phyloP scores from a whole-genome alignment of 2,888 invertebrate species.

The Drosophila picticornis region DNA sequence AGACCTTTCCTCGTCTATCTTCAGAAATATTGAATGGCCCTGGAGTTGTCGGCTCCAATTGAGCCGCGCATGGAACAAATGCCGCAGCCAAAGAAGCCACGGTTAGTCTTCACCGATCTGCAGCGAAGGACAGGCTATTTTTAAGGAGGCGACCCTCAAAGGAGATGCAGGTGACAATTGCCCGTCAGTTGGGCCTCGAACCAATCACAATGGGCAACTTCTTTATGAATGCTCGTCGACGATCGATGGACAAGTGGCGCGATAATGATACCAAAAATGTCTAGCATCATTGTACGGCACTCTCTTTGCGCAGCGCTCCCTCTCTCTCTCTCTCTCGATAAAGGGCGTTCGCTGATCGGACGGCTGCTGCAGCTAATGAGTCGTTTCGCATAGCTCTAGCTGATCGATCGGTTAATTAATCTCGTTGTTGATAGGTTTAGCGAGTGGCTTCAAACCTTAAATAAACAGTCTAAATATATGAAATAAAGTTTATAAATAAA shows the following conservation, averaged over 20 bases:
- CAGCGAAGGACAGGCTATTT: slow-evolving; percentile 99
- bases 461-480: no score
- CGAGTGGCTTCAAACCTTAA: no score
- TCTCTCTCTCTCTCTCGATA: no score
- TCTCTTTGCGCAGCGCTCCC: no score
- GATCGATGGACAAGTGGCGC: slow-evolving; percentile 99
- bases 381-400: no score
- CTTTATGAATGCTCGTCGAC: slow-evolving; percentile 99
- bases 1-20: no score
- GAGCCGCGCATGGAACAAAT: slow-evolving; percentile 93
- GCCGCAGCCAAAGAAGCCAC: slow-evolving; percentile 99
- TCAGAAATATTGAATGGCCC: slow-evolving; percentile 37
- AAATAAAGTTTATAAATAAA: no score
- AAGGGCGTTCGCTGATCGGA: no score
- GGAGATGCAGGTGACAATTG: slow-evolving; percentile 99
- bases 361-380: no score
- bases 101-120: slow-evolving; percentile 99
- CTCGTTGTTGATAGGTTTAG: no score
- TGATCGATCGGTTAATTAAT: no score
- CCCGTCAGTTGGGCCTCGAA: slow-evolving; percentile 97
- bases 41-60: slow-evolving; percentile 87
- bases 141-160: slow-evolving; percentile 99
- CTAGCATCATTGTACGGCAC: no score
- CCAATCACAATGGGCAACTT: slow-evolving; percentile 99
- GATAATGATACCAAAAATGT: slow-evolving; percentile 89